A percentile compares a stretch with the other conserved stretches of the same genome.
Evolutionary conservation across 2,797 vertebrate genomes (phyloP).

Genomic region (Lophius americanus): DNA sequence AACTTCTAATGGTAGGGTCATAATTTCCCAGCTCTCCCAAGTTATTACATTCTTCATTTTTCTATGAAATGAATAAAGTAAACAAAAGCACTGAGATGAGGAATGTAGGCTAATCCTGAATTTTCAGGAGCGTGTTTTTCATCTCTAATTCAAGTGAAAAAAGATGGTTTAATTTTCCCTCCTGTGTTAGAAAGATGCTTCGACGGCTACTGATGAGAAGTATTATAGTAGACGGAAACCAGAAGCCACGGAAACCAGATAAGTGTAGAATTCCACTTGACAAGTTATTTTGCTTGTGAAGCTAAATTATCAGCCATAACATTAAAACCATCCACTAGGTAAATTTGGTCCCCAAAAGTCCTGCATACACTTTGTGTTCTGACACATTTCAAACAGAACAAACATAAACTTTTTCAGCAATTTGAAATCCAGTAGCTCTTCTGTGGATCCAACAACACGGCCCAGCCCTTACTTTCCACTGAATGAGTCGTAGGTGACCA

Average conservation of each 20-base stretch:
- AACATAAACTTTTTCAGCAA: too few relatives aligned
- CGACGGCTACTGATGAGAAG: not conserved
- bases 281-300: slow-evolving; percentile 6
- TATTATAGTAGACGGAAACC: not conserved
- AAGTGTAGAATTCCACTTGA: not conserved
- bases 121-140: slow-evolving; percentile 37
- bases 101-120: slow-evolving; percentile 21
- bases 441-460: too few relatives aligned
- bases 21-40: slow-evolving; percentile 57
- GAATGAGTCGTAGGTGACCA: too few relatives aligned
- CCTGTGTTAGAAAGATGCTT: slow-evolving; percentile 3
- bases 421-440: too few relatives aligned
- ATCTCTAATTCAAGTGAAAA: slow-evolving; percentile 18
- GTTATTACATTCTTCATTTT: slow-evolving; percentile 65
- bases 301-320: too few relatives aligned
- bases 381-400: too few relatives aligned
- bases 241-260: slow-evolving; percentile 7
- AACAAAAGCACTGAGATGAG: slow-evolving; percentile 21
- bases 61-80: slow-evolving; percentile 44
- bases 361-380: too few relatives aligned
- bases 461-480: too few relatives aligned
- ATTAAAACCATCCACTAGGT: too few relatives aligned
- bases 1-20: slow-evolving; percentile 66
- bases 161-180: slow-evolving; percentile 19
- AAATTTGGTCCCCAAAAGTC: too few relatives aligned